phyloP scores from a whole-genome alignment of 2,797 vertebrate genomes.

The Oryzias dopingdopingensis region DNA sequence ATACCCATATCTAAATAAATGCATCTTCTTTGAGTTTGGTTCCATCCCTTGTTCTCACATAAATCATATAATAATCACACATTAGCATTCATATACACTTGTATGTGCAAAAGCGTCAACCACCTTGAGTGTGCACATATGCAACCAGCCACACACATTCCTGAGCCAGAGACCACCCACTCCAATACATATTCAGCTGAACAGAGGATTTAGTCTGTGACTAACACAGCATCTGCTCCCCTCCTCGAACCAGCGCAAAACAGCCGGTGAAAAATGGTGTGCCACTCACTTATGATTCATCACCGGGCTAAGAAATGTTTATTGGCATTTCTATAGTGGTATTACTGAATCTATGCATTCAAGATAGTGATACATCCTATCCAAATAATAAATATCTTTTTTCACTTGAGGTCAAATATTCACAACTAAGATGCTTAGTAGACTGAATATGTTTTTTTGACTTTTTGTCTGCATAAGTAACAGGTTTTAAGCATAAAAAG shows the following conservation, averaged over 20 bases:
- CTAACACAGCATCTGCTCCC: slow-evolving; percentile 46
- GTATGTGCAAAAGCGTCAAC: slow-evolving; percentile 2
- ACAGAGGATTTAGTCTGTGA: slow-evolving; percentile 32
- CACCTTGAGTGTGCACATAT: slow-evolving; percentile 16
- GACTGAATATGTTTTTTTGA: background rate
- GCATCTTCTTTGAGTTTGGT: slow-evolving; percentile 1
- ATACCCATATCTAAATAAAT: too few species aligned
- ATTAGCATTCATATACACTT: background rate
- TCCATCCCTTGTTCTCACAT: slow-evolving; percentile 15
- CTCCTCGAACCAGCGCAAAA: slow-evolving; percentile 11
- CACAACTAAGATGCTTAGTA: slow-evolving; percentile 4
- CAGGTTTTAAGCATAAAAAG: background rate
- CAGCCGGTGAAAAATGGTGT: slow-evolving; percentile 14
- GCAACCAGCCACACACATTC: slow-evolving; percentile 20
- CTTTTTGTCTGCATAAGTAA: slow-evolving; percentile 1
- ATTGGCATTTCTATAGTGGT: background rate
- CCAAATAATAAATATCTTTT: slow-evolving; percentile 9
- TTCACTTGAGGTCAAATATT: slow-evolving; percentile 27
- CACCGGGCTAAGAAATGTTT: slow-evolving; percentile 14
- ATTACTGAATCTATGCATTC: too few species aligned
- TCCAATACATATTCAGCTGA: slow-evolving; percentile 36
- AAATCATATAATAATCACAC: slow-evolving; percentile 21
- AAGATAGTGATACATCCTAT: background rate
- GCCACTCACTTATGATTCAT: slow-evolving; percentile 22
- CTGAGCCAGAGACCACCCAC: slow-evolving; percentile 53